A percentile compares a stretch with the other conserved stretches of the same genome.
These are phyloP conservation scores for Ceraclea dissimilis DNA, from an alignment of 2,888 invertebrate species.

Conservation along the genomic window DNA sequence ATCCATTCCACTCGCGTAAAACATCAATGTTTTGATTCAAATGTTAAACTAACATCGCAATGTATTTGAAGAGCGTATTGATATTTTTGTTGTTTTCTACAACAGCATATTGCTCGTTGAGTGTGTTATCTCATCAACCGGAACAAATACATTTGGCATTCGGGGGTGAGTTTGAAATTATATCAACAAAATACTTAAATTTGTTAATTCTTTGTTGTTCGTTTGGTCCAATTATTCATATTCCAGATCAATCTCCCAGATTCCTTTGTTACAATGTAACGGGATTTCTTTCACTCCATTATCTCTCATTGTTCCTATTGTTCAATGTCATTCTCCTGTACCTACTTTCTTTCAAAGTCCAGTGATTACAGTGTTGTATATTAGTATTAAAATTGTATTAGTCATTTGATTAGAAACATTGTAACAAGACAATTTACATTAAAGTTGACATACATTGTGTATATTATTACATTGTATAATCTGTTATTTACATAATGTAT, in stretches of 20 bases:
- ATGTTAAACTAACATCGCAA: background rate
- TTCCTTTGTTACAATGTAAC: background rate
- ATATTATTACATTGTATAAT: no score
- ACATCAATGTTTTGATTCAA: background rate
- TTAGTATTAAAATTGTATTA: no score
- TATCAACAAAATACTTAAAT: background rate
- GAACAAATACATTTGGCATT: slow-evolving; percentile 62
- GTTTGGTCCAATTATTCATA: background rate
- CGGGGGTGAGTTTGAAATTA: slow-evolving; percentile 42
- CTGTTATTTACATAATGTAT: no score
- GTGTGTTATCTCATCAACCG: slow-evolving; percentile 44
- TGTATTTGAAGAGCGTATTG: background rate
- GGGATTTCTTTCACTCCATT: background rate
- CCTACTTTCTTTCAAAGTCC: no score
- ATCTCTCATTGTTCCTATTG: background rate
- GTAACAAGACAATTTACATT: no score
- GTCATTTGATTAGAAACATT: no score
- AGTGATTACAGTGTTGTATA: no score
- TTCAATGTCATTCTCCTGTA: background rate
- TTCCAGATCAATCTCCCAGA: background rate
- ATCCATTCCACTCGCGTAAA: background rate
- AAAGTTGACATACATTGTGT: no score
- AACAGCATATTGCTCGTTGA: slow-evolving; percentile 2
- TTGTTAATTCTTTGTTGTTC: no score
- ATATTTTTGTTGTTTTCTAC: slow-evolving; percentile 11